Evolutionary conservation across 92 coral and sea anemone species (phyloP).

Genomic region (Pocillopora grandis): DNA sequence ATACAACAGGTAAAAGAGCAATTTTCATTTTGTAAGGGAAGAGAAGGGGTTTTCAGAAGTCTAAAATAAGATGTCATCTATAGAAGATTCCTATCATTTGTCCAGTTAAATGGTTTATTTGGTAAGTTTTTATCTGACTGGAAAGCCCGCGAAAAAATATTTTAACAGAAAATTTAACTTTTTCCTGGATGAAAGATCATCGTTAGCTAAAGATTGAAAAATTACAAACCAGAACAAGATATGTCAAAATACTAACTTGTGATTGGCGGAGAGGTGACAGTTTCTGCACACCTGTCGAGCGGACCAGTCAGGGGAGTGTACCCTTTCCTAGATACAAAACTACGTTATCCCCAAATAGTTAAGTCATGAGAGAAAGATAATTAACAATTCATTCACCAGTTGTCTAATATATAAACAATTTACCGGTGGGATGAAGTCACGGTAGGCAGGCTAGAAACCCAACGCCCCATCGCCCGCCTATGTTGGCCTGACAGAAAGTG

Average conservation of each 20-base stretch:
- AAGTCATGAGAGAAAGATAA: slow-evolving; percentile 88
- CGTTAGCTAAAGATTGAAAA: slow-evolving; percentile 67
- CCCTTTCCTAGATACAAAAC: slow-evolving; percentile 75
- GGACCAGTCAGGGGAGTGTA: slow-evolving; percentile 75
- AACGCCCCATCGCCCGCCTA: slow-evolving; percentile 53
- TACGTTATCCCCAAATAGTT: slow-evolving; percentile 99
- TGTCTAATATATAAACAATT: slow-evolving; percentile 99
- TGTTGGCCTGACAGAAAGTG: slow-evolving; percentile 52
- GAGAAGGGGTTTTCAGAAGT: neutral
- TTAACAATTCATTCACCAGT: slow-evolving; percentile 88
- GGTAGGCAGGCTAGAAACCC: slow-evolving; percentile 55
- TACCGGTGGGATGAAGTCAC: slow-evolving; percentile 92
- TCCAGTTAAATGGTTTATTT: neutral
- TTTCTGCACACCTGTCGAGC: slow-evolving; percentile 70
- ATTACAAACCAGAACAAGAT: slow-evolving; percentile 66
- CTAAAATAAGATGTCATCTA: neutral
- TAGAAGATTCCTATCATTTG: neutral
- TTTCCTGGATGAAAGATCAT: slow-evolving; percentile 33
- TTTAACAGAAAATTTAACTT: slow-evolving; percentile 3
- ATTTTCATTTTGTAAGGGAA: neutral
- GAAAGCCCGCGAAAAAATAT: slow-evolving; percentile 21
- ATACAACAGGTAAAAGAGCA: slow-evolving; percentile 11
- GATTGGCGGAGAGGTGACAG: slow-evolving; percentile 75
- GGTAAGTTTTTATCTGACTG: neutral
- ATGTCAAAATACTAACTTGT: slow-evolving; percentile 43